phyloP scores from a whole-genome alignment of 2,797 vertebrate genomes.

The Cryptoprocta ferox region DNA sequence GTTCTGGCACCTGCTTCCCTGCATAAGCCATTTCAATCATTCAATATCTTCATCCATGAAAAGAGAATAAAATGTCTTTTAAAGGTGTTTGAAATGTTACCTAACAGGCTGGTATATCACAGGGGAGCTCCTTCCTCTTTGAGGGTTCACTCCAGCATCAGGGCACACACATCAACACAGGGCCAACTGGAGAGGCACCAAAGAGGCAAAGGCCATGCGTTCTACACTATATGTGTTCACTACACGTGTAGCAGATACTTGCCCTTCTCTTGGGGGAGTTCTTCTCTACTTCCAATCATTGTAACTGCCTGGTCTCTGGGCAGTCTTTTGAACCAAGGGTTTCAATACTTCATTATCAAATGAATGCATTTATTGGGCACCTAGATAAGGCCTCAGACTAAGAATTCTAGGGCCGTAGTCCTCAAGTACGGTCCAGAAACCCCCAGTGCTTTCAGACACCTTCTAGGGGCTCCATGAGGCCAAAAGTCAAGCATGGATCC shows the following conservation, averaged over 20 bases:
- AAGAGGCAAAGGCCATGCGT: neutral
- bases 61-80: neutral
- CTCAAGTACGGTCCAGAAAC: neutral
- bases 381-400: neutral
- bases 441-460: neutral
- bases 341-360: neutral
- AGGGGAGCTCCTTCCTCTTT: neutral
- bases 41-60: neutral
- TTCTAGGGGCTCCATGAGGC: neutral
- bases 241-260: too few relatives aligned
- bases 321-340: neutral
- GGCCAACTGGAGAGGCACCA: too few relatives aligned
- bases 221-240: too few relatives aligned
- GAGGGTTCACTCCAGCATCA: fast-evolving
- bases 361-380: neutral
- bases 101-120: neutral
- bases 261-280: neutral
- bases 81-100: neutral
- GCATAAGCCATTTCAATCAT: neutral
- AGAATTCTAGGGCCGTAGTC: neutral
- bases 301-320: neutral
- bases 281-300: neutral
- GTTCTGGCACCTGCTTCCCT: neutral
- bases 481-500: neutral
- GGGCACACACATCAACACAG: fast-evolving